Percentiles rank a stretch among this genome's conserved stretches.
Conservation (phyloP, 2,888 invertebrate species). For the Hyppa rectilinea region DNA sequence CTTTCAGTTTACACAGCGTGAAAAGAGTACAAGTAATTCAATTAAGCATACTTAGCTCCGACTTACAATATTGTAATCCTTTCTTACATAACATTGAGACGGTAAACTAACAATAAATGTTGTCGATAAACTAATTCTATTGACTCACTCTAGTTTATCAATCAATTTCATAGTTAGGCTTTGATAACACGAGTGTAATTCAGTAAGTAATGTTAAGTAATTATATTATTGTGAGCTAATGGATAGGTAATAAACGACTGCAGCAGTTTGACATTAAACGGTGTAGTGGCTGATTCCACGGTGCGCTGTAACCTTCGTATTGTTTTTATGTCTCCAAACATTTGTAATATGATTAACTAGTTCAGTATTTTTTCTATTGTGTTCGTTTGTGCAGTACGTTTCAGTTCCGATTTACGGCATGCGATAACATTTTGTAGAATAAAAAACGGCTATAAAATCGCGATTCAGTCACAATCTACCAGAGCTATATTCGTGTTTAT, state of each 20-base stretch:
- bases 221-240: slow-evolving; percentile 31
- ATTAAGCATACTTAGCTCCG: neutral
- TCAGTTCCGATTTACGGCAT: slow-evolving; percentile 63
- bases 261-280: neutral
- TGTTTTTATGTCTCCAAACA: slow-evolving; percentile 1
- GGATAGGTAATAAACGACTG: neutral
- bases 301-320: slow-evolving; percentile 6
- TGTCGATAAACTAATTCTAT: slow-evolving; percentile 17
- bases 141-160: slow-evolving; percentile 25
- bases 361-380: slow-evolving; percentile 50
- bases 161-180: slow-evolving; percentile 27
- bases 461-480: slow-evolving; percentile 44
- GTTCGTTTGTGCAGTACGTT: slow-evolving; percentile 55
- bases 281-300: neutral
- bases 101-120: slow-evolving; percentile 19
- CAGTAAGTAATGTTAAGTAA: slow-evolving; percentile 17
- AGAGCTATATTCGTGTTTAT: slow-evolving; percentile 42
- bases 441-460: slow-evolving; percentile 64
- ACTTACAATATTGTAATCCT: slow-evolving; percentile 6
- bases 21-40: neutral
- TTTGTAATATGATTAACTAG: slow-evolving; percentile 11
- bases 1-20: slow-evolving; percentile 8
- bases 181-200: slow-evolving; percentile 36
- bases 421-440: slow-evolving; percentile 68
- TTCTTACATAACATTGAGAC: slow-evolving; percentile 22